Percentiles rank a stretch among this genome's conserved stretches.
Evolutionary conservation across 1,140 invertebrate species (phyloP).

Genomic region (Lasioglossum albipes): DNA sequence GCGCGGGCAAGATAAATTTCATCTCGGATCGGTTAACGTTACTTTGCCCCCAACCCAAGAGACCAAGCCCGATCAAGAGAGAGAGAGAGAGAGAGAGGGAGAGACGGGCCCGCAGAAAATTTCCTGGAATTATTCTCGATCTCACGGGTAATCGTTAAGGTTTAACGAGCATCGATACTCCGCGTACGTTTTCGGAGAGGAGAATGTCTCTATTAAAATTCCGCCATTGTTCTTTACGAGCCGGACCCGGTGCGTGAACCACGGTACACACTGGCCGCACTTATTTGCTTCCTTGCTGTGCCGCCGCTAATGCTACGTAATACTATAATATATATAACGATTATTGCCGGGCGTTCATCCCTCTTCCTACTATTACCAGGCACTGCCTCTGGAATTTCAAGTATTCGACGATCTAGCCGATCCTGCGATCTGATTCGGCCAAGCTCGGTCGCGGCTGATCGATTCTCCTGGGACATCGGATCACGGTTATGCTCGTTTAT

Average conservation of each 20-base stretch:
- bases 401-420: neutral
- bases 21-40: constrained; percentile 3
- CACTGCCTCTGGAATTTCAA: neutral
- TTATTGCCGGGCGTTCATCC: constrained; percentile 23
- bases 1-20: constrained; percentile 23
- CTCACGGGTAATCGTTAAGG: constrained; percentile 28
- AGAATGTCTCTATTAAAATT: constrained; percentile 52
- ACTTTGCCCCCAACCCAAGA: neutral
- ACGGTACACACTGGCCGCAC: neutral
- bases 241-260: constrained; percentile 42
- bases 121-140: constrained; percentile 33
- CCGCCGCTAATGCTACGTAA: constrained; percentile 12
- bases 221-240: constrained; percentile 41
- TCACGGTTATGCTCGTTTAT: no score
- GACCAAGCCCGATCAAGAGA: no score
- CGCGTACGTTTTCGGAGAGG: constrained; percentile 15
- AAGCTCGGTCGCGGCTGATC: neutral
- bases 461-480: no score
- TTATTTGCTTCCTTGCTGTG: constrained; percentile 43
- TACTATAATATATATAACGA: constrained; percentile 46
- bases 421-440: neutral
- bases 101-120: neutral
- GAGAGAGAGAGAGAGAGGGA: no score
- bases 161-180: constrained; percentile 40
- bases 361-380: constrained; percentile 33